A percentile compares a stretch with the other conserved stretches of the same genome.
Conservation (phyloP, 2,888 invertebrate genomes). For the Spisula solida region DNA sequence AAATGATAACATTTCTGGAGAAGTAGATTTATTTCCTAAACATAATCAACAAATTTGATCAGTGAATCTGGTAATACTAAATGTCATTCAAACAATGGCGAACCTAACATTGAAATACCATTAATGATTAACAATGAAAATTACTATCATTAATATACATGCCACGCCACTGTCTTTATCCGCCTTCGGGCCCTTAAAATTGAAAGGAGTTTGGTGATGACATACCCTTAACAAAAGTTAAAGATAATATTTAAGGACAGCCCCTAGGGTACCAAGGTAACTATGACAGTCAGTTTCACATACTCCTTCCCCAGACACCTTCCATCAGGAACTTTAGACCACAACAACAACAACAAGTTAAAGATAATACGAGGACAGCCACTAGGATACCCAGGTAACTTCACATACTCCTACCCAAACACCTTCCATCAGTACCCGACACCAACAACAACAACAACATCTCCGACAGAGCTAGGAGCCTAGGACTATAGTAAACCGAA, state of each 20-base stretch:
- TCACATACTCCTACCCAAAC: background rate
- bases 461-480: too few relatives aligned
- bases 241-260: slow-evolving; percentile 2
- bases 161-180: slow-evolving; percentile 25
- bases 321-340: background rate
- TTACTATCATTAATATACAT: slow-evolving; percentile 17
- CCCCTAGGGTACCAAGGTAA: background rate
- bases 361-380: too few relatives aligned
- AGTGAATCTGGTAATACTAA: background rate
- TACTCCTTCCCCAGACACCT: background rate
- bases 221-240: background rate
- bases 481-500: background rate
- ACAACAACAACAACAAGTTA: background rate
- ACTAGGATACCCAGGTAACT: too few relatives aligned
- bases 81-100: background rate
- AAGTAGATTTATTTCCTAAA: background rate
- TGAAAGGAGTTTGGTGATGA: background rate
- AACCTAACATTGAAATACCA: background rate
- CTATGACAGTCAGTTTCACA: background rate
- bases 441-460: background rate
- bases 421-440: background rate
- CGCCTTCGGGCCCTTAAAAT: background rate
- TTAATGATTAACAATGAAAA: background rate
- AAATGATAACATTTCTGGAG: background rate
- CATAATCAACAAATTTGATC: background rate